A percentile compares a stretch with the other conserved stretches of the same genome.
Conservation (phyloP, 1,140 invertebrate species). For the Drosophila ogumai region DNA sequence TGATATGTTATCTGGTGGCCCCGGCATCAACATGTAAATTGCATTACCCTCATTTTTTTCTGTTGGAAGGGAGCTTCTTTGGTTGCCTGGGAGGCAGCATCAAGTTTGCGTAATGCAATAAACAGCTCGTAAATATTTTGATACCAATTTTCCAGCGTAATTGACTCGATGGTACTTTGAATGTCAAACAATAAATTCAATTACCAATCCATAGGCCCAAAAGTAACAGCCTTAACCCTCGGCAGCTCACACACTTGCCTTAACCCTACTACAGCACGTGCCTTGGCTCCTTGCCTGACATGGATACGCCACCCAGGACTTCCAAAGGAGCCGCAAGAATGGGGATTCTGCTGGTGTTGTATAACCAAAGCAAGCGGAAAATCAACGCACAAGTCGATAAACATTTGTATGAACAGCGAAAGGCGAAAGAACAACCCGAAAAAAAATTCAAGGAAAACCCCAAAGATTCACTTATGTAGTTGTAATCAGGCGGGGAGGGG, state of each 20-base stretch:
- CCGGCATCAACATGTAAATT: constrained; percentile 74
- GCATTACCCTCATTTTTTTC: constrained; percentile 57
- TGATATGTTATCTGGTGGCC: constrained; percentile 34
- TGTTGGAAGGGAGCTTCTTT: background rate
- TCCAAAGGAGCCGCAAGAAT: constrained; percentile 16
- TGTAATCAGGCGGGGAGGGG: constrained; percentile 1
- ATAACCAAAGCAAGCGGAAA: constrained; percentile 79
- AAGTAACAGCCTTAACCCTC: constrained; percentile 13
- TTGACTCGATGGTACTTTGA: constrained; percentile 80
- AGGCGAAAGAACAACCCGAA: constrained; percentile 19
- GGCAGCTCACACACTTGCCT: constrained; percentile 20
- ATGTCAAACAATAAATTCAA: constrained; percentile 84
- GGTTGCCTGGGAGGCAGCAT: constrained; percentile 22
- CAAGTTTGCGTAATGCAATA: constrained; percentile 79
- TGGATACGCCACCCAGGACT: constrained; percentile 52
- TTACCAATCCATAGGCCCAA: constrained; percentile 73
- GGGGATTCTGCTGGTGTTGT: constrained; percentile 45
- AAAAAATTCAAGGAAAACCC: background rate
- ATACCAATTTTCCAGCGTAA: constrained; percentile 82
- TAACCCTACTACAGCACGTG: constrained; percentile 73
- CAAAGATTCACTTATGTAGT: constrained; percentile 56
- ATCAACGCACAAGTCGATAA: constrained; percentile 78
- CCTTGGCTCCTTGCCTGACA: constrained; percentile 33
- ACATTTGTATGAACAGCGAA: constrained; percentile 66
- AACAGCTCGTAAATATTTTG: constrained; percentile 84